Percentiles rank a stretch among this genome's conserved stretches.
Evolutionary conservation across 2,797 vertebrate genomes (phyloP).

Genomic region (Kryptolebias ocellatus): DNA sequence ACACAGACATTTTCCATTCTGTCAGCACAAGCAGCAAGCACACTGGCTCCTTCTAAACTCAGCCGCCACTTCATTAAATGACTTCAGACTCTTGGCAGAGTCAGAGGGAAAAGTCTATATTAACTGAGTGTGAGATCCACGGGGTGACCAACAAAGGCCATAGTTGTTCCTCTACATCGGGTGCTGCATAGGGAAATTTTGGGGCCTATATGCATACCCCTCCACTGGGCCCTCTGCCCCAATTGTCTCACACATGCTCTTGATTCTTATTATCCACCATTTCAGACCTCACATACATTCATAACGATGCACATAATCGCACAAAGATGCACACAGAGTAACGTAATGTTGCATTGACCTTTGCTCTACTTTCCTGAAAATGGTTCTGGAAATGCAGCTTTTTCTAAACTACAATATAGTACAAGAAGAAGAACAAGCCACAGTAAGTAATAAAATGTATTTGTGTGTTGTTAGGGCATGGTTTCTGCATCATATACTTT

Average conservation of each 20-base stretch:
- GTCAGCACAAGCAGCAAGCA: slow-evolving; percentile 78
- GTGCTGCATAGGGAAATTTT: slow-evolving; percentile 67
- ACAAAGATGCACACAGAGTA: slow-evolving; percentile 31
- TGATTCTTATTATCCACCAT: slow-evolving; percentile 7
- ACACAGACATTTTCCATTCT: slow-evolving; percentile 86
- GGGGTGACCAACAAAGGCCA: slow-evolving; percentile 83
- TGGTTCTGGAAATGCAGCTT: slow-evolving; percentile 14
- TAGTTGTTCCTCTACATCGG: slow-evolving; percentile 79
- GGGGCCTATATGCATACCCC: slow-evolving; percentile 66
- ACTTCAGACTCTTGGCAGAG: slow-evolving; percentile 87
- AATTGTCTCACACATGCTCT: slow-evolving; percentile 46
- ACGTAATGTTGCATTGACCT: slow-evolving; percentile 49
- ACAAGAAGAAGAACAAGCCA: background rate
- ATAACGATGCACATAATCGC: slow-evolving; percentile 27
- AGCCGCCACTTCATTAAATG: slow-evolving; percentile 87
- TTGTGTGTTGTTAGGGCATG: slow-evolving; percentile 3
- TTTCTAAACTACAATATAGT: slow-evolving; percentile 28
- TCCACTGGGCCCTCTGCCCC: slow-evolving; percentile 44
- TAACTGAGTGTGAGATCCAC: slow-evolving; percentile 86
- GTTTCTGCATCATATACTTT: slow-evolving; percentile 11
- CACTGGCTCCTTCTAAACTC: slow-evolving; percentile 85
- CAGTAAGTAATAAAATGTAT: slow-evolving; percentile 12
- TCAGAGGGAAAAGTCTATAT: slow-evolving; percentile 88
- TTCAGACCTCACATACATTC: slow-evolving; percentile 19
- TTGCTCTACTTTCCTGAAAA: slow-evolving; percentile 57